Base-by-base conservation (phyloP, 92 coral and sea anemone species). In the Anthopleura xanthogrammica region DNA sequence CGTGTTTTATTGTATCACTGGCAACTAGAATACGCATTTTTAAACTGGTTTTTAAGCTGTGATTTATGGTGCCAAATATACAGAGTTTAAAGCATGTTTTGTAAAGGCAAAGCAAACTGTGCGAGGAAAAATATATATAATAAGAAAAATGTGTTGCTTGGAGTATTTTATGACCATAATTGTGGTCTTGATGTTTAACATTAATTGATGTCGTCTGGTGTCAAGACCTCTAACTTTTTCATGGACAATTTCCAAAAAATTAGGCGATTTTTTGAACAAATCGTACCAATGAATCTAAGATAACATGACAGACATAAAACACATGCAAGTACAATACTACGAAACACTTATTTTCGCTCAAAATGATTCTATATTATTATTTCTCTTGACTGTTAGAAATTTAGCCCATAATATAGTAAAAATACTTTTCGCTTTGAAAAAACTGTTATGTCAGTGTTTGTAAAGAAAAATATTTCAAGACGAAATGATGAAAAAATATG, bases 291-390 rank as follows among this genome's bases (percentile, higher is more conserved):
- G 42, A 68, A 11, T 64, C 74, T 4, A 68, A 68, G 74, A 68
- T 24, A 68, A 68, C 13, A 68, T 68, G 74, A 29, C 74, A 68
- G 74, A 68, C 74, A 68, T 36, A 2, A 68, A 68, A 68, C 72
- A 60, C 70, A 68, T 68, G 42, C 74, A 11, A 68, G 41, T 23
- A n/a, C 72, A 64, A 22, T 20, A n/a, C 9, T 19, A 17, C 8
- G 29, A 68, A 68, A 36, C 29, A 3, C 70, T 20, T 2, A 5
- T 62, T 62, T 62, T n/a, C 29, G 17, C 29, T 62, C 4, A 0
- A 7, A 62, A 62, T 20, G 11, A 62, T 20, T n/a, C 29, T 62
- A 2, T 62, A 23, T 62, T 62, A 62, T 20, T n/a, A 20, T 62
- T 20, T 23, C 5, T 11, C 14, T 14, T 54, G 14, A 6, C 58